Percentiles rank a stretch among this genome's conserved stretches.
phyloP scores from a whole-genome alignment of 1,140 invertebrate species.

The Plectus sambesii region DNA sequence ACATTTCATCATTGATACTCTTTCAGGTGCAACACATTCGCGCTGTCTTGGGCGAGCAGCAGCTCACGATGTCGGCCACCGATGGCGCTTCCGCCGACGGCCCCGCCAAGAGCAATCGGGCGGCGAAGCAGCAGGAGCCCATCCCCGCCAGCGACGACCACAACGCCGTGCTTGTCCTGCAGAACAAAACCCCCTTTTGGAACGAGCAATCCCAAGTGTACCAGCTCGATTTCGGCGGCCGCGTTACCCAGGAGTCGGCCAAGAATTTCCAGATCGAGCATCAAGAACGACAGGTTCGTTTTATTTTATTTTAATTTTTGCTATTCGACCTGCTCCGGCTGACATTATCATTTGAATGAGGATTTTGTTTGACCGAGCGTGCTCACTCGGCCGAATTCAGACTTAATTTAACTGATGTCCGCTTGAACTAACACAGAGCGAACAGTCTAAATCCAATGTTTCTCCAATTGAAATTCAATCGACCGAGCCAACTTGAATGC shows the following conservation, averaged over 20 bases:
- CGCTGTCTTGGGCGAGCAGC: conserved; percentile 28
- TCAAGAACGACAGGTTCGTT: conserved; percentile 74
- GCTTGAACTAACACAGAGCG: too few species aligned
- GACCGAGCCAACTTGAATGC: too few species aligned
- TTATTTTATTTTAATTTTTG: conserved; percentile 1
- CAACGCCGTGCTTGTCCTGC: conserved; percentile 72
- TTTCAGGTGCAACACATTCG: conserved; percentile 38
- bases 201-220: conserved; percentile 98
- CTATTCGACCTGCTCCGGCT: conserved; percentile 1
- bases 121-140: conserved; percentile 13
- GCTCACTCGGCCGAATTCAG: too few species aligned
- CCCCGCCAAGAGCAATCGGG: conserved; percentile 15
- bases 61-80: conserved; percentile 10
- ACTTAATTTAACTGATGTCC: too few species aligned
- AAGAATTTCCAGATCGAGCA: conserved; percentile 99
- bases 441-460: too few species aligned
- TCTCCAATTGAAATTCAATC: too few species aligned
- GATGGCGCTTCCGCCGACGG: conserved; percentile 22
- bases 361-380: too few species aligned
- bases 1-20: too few species aligned
- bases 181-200: conserved; percentile 99
- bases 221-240: conserved; percentile 95
- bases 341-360: neutral
- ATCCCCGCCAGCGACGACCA: conserved; percentile 19
- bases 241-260: conserved; percentile 95